Percentiles rank a stretch among this genome's conserved stretches.
Conservation (phyloP, 2,797 vertebrate genomes). For the Columba guinea region DNA sequence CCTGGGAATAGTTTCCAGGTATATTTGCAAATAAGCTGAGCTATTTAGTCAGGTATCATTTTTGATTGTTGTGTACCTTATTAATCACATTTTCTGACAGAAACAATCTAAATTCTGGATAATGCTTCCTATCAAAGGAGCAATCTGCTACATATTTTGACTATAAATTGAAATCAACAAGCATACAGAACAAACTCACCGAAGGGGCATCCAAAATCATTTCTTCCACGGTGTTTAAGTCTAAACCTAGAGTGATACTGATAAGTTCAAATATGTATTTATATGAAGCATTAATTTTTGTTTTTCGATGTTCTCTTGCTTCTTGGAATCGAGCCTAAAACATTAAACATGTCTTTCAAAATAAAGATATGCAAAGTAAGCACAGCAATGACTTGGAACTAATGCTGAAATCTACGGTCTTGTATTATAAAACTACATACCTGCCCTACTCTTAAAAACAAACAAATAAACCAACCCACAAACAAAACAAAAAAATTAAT, state of each 20-base stretch:
- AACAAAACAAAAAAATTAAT: no score
- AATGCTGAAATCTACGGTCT: background rate
- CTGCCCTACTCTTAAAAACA: background rate
- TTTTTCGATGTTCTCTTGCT: slow-evolving; percentile 76
- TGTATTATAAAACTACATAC: background rate
- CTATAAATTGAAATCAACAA: background rate
- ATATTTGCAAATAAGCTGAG: background rate
- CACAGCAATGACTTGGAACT: background rate
- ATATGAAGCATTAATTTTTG: slow-evolving; percentile 75
- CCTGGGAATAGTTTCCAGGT: background rate
- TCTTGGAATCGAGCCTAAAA: slow-evolving; percentile 77
- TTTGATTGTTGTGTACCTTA: background rate
- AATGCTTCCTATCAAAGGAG: background rate
- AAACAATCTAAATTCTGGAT: background rate
- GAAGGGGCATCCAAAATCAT: slow-evolving; percentile 81
- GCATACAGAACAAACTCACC: slow-evolving; percentile 73
- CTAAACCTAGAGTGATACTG: slow-evolving; percentile 71
- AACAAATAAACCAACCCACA: no score
- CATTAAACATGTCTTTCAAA: slow-evolving; percentile 5
- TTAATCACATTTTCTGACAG: background rate
- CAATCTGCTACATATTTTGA: background rate
- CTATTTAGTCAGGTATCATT: background rate
- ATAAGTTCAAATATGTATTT: slow-evolving; percentile 84
- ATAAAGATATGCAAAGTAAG: background rate
- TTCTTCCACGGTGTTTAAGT: slow-evolving; percentile 75